Evolutionary conservation across 35 echinoderm and acorn worm species (phyloP).

Genomic region (Chiridota heheva): DNA sequence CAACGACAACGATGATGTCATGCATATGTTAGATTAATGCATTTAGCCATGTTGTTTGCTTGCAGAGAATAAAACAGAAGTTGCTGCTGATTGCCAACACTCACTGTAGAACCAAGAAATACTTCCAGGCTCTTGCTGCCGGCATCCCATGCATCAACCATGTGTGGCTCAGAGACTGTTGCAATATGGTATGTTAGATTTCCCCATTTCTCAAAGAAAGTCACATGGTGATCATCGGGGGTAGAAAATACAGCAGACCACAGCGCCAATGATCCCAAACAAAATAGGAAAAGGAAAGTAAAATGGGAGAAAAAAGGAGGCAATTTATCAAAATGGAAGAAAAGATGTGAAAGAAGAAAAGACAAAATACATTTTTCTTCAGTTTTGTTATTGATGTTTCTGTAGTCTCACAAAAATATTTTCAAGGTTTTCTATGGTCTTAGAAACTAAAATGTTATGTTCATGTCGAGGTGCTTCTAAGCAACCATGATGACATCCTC

Average conservation of each 20-base stretch:
- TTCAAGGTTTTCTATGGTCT: no score
- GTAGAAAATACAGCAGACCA: neutral
- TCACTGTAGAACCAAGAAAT: constrained; percentile 86
- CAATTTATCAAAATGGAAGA: neutral
- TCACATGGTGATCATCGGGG: constrained; percentile 5
- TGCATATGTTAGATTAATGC: neutral
- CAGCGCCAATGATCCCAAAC: neutral
- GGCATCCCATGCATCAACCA: constrained; percentile 81
- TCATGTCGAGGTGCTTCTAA: no score
- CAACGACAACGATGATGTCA: neutral
- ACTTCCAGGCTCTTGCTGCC: constrained; percentile 71
- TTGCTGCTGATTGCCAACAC: constrained; percentile 75
- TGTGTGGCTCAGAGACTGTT: constrained; percentile 81
- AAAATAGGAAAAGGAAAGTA: neutral
- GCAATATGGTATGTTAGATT: constrained; percentile 30
- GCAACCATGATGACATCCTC: no score
- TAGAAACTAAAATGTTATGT: no score
- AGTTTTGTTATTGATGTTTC: no score
- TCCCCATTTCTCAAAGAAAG: no score
- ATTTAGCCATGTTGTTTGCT: neutral
- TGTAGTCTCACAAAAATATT: no score
- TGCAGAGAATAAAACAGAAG: constrained; percentile 37
- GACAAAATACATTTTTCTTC: no score
- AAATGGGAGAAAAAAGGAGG: neutral
- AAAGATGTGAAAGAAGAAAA: neutral